A percentile compares a stretch with the other conserved stretches of the same genome.
These are phyloP conservation scores for Hipposideros armiger DNA, from an alignment of 2,113 vertebrate genomes.

Conservation along the genomic window DNA sequence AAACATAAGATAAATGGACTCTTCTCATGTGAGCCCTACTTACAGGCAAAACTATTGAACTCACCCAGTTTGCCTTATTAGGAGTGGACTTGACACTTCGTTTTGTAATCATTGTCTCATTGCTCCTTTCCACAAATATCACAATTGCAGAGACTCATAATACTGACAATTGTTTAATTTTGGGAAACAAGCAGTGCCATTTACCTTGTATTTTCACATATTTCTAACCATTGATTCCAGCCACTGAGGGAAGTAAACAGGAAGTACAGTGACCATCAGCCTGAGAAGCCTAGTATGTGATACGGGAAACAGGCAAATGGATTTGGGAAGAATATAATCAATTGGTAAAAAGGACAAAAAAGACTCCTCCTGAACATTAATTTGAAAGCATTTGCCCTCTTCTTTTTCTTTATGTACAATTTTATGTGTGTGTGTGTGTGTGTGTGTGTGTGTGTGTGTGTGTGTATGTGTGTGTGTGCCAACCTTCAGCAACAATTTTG, in stretches of 20 bases:
- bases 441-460: not conserved
- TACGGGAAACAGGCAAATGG: not conserved
- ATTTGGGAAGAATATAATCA: not conserved
- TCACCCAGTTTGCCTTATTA: not conserved
- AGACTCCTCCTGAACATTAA: not conserved
- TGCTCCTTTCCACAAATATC: conserved; percentile 46
- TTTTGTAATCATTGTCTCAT: conserved; percentile 7
- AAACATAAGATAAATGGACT: not conserved
- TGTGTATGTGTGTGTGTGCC: not conserved
- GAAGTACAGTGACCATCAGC: not conserved
- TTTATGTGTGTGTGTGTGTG: not conserved
- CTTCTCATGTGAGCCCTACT: not conserved
- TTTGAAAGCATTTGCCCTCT: not conserved
- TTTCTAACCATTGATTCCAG: not conserved
- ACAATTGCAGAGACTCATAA: not conserved
- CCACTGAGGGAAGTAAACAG: not conserved
- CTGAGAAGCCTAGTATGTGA: not conserved
- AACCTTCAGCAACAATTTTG: not conserved
- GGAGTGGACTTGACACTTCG: not conserved
- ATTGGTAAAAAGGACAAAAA: not conserved
- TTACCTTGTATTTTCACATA: conserved; percentile 13
- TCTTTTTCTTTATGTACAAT: not conserved
- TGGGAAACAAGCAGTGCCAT: not conserved
- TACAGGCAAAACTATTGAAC: not conserved
- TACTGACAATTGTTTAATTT: not conserved